A percentile compares a stretch with the other conserved stretches of the same genome.
These are phyloP conservation scores for Apistogramma diplotaenia DNA, from an alignment of 2,113 vertebrate species.

Conservation along the genomic window DNA sequence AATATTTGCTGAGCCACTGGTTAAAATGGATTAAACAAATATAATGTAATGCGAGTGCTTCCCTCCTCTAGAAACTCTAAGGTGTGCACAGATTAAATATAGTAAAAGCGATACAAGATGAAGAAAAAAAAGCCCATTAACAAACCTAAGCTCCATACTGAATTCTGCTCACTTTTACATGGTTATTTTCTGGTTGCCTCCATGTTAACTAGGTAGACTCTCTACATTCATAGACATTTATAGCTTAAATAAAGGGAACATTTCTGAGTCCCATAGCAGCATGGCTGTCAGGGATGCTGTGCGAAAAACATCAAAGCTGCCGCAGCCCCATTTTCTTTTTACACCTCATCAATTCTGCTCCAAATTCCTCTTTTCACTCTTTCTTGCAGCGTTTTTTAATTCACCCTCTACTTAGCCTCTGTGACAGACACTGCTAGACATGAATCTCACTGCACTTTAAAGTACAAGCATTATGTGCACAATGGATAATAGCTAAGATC, in stretches of 20 bases:
- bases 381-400: constrained; percentile 44
- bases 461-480: neutral
- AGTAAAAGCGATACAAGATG: neutral
- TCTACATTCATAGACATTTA: constrained; percentile 18
- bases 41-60: neutral
- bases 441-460: constrained; percentile 21
- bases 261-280: constrained; percentile 37
- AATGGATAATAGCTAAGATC: neutral
- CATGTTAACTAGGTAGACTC: constrained; percentile 23
- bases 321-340: constrained; percentile 53
- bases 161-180: neutral
- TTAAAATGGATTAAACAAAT: neutral
- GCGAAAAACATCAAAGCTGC: constrained; percentile 66
- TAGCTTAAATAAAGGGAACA: constrained; percentile 49
- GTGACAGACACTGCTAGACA: constrained; percentile 45
- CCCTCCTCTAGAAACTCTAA: neutral
- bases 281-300: constrained; percentile 54
- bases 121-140: neutral
- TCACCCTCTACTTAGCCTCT: constrained; percentile 38
- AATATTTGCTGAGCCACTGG: neutral
- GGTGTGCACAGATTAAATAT: neutral
- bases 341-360: constrained; percentile 67
- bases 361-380: constrained; percentile 49
- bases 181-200: constrained; percentile 29
- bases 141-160: neutral